A percentile compares a stretch with the other conserved stretches of the same genome.
Conservation (phyloP, 2,888 invertebrate genomes). For the Agrotis segetum region DNA sequence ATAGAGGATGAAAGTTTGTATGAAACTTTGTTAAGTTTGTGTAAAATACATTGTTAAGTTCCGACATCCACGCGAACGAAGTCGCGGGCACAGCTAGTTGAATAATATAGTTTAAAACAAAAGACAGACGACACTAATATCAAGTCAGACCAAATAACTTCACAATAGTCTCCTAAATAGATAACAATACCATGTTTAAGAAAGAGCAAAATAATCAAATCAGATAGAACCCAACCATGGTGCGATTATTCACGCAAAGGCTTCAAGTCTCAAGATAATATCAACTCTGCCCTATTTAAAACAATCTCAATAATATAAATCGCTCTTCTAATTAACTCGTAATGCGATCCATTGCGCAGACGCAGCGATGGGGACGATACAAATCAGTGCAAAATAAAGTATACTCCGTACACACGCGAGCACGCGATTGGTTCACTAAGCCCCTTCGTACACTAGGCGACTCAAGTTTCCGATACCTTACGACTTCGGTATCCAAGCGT, state of each 20-base stretch:
- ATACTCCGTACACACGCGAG: slow-evolving; percentile 53
- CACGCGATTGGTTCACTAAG: slow-evolving; percentile 55
- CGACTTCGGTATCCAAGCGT: too few species aligned
- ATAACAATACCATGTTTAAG: neutral
- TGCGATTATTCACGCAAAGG: slow-evolving; percentile 32
- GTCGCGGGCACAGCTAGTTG: too few species aligned
- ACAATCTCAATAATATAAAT: slow-evolving; percentile 59
- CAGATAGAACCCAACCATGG: slow-evolving; percentile 7
- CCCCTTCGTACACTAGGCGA: too few species aligned
- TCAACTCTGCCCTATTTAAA: slow-evolving; percentile 47
- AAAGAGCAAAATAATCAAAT: slow-evolving; percentile 12
- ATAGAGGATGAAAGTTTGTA: too few species aligned
- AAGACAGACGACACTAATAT: too few species aligned
- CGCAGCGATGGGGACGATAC: slow-evolving; percentile 55
- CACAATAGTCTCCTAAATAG: neutral
- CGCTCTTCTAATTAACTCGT: slow-evolving; percentile 60
- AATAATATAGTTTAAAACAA: too few species aligned
- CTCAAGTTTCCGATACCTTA: too few species aligned
- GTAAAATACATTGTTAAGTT: too few species aligned
- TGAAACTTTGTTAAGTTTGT: too few species aligned
- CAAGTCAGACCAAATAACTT: neutral
- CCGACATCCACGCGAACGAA: too few species aligned
- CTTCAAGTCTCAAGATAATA: slow-evolving; percentile 27
- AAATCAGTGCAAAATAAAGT: slow-evolving; percentile 61
- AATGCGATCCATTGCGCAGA: slow-evolving; percentile 58